phyloP scores from a whole-genome alignment of 2,797 vertebrate genomes.

The Schizopygopsis malacanthus region DNA sequence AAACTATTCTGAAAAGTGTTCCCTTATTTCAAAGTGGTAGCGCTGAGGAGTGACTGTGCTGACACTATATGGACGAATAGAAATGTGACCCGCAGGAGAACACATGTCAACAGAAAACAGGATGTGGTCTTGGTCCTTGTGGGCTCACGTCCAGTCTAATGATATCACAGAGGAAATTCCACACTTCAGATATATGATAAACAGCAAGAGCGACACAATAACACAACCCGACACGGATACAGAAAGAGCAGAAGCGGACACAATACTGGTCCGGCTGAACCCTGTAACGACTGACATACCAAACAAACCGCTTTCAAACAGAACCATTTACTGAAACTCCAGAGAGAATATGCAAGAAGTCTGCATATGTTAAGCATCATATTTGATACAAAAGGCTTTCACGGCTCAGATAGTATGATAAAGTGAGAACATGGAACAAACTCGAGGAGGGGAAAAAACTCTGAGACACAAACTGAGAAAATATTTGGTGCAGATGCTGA shows the following conservation, averaged over 20 bases:
- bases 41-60: not conserved
- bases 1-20: not conserved
- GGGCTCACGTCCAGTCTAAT: conserved; percentile 42
- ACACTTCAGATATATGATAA: conserved; percentile 51
- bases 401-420: not conserved
- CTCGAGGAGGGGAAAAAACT: not conserved
- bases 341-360: not conserved
- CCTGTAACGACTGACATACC: not conserved
- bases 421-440: no score
- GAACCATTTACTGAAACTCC: not conserved
- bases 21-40: not conserved
- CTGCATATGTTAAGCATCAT: not conserved
- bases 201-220: conserved; percentile 34
- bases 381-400: not conserved
- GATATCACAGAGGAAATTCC: conserved; percentile 63
- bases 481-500: not conserved
- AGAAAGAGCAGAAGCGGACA: not conserved
- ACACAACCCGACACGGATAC: conserved; percentile 6
- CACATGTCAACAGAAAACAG: conserved; percentile 61
- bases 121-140: conserved; percentile 53
- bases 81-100: conserved; percentile 45
- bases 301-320: not conserved
- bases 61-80: conserved; percentile 27
- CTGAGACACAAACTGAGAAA: not conserved
- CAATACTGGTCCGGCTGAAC: no score